Evolutionary conservation across 2,888 invertebrate genomes (phyloP), one percentile per base, ranked within the genome.

Genomic region (Clanis bilineata): DNA sequence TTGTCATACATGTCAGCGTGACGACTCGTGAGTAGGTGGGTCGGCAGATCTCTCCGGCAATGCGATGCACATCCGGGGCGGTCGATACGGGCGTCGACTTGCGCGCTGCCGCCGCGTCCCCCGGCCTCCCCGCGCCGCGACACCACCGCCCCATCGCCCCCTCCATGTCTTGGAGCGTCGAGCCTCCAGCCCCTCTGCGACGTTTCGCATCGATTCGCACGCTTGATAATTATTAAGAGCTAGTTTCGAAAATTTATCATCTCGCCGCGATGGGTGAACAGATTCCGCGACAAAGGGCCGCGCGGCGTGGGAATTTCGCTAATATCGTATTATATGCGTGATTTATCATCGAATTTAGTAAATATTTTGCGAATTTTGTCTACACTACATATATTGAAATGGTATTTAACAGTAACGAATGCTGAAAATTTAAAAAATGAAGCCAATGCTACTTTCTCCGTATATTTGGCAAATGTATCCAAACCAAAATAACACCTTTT

Each of bases 11-110:
- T n/a, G n/a, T n/a, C n/a, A n/a, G n/a, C n/a, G n/a, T n/a, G n/a
- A n/a, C n/a, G n/a, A n/a, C n/a, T n/a, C n/a, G n/a, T 77, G 78
- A 76, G 80, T 80, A 83, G 83, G 82, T 82, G 77, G 79, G 80
- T 77, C 80, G 85, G 71, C 72, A 78, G 88, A 86, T 88, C 84
- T 86, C 86, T 83, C 82, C 78, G 79, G 80, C 79, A 83, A 83
- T 79, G 86, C 88, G 77, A 83, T 88, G 89, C 89, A 90, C 84
- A 90, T 88, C 90, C 90, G 90, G 88, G 84, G 82, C 88, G 90
- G 90, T 91, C 91, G 91, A 90, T 91, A 91, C 85, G 76, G 77
- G 72, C 78, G 79, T 75, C 86, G 90, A 90, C 86, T 89, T 91
- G 90, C 90, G 90, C 90, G 83, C 74, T 86, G 70, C 80, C 82